Evolutionary conservation across 2,888 invertebrate genomes (phyloP), one percentile per base, ranked within the genome.

Genomic region (Sesia apiformis): DNA sequence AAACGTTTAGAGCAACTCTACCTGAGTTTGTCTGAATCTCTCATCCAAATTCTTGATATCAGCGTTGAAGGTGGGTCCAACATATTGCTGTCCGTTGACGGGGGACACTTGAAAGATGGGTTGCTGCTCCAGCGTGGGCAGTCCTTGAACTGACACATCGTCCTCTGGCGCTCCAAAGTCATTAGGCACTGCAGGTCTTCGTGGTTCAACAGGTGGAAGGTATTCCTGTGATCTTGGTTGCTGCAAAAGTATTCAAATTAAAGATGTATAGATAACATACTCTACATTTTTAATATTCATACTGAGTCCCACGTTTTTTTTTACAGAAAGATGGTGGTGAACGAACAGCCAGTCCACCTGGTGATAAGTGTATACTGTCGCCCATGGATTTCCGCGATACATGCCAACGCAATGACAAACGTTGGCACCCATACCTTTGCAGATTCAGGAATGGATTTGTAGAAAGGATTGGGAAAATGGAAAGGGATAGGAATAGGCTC

Each of bases 111-210:
- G 79, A 71, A 88, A 89, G 56, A 84, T 76, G 0, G 81, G 83
- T 49, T 66, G 72, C 58, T 81, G 84, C 57, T 88, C 88, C 40
- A 69, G 52, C 0, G 69, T 72, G 0, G 88, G 88, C 23, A 89
- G 60, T 43, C 88, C 88, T 63, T 85, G 87, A 55, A 89, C 88
- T 6, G 84, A 81, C 0, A 89, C 78, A 55, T 87, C 87, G 39
- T 67, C 77, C 49, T 74, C 78, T 8, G 8, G 4, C 4, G 64
- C 60, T 1, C 78, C 82, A 53, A 74, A 74, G 53, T 69, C 69
- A 4, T 60, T 57, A 0, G 72, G 63, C 23, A 52, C 56, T 39
- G 60, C 40, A 4, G 76, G 76, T 39, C 69, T 74, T 4, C 84
- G 74, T 4, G 84, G 84, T 52, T 85, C 81, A 0, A 78, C 57